Base-by-base conservation (phyloP, 2,113 vertebrate genomes). In the Gymnorhina tibicen region DNA sequence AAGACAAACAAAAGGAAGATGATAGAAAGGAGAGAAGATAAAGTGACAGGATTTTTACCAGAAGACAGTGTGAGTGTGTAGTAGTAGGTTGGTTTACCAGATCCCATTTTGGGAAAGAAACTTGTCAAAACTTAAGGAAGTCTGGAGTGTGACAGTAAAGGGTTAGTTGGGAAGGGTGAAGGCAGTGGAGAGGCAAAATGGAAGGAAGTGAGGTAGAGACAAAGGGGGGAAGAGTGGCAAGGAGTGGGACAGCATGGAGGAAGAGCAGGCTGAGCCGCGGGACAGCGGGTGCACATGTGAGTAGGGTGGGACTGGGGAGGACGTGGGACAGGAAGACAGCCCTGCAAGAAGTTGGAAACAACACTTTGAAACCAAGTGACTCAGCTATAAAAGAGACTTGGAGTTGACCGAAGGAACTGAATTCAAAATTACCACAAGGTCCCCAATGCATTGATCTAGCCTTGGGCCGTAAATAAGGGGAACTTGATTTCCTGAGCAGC, bases 151-250 rank as follows among this genome's bases (percentile, higher is more conserved):
- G 85, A 72, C 62, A 75, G 56, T 64, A 93, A 96, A 89, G 87
- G 90, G 84, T 96, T 93, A 94, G 68, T 44, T 87, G 76, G 42
- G 73, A 86, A 90, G 73, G 68, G 35, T 6, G 3, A 96, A 85
- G 73, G 69, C 60, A 66, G 44, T 28, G 42, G 63, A 75, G 58
- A 70, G 49, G 69, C 69, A 79, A 91, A 94, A 92, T 93, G 83
- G 88, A 94, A 92, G 96, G 92, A 96, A 97, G 80, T 75, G 92
- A 95, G 85, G 85, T 89, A 70, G 83, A 92, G 92, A 96, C 95
- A 95, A 96, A 96, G 73, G 1, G 83, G 92, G 95, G 88, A 93
- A 95, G 85, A 91, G 60, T 78, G 68, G 52, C 35, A 35, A 87
- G 83, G 60, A 92, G 66, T 26, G 66, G 77, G 92, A 88, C 79